Evolutionary conservation across 2,113 vertebrate species (phyloP).

Genomic region (Gnathonemus echidnorhynchus): DNA sequence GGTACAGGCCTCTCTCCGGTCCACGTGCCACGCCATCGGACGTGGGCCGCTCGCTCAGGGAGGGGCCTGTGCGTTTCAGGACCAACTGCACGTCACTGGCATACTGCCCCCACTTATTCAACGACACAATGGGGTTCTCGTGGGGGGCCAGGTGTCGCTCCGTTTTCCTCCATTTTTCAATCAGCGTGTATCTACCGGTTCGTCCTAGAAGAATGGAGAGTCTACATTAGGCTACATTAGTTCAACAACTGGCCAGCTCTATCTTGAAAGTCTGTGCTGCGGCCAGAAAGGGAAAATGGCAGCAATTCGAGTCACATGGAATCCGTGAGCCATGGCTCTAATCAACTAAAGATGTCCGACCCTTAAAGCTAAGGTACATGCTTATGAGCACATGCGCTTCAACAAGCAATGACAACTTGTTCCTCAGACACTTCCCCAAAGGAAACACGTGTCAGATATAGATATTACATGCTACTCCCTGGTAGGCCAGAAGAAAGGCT

Average conservation of each 20-base stretch:
- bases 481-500: neutral
- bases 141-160: conserved; percentile 87
- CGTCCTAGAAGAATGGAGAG: conserved; percentile 63
- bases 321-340: neutral
- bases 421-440: neutral
- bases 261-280: neutral
- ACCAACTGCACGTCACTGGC: conserved; percentile 93
- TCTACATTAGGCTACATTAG: neutral
- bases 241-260: neutral
- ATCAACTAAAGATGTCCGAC: neutral
- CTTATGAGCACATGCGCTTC: neutral
- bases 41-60: conserved; percentile 81
- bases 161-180: conserved; percentile 93
- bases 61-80: conserved; percentile 84
- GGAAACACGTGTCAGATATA: neutral
- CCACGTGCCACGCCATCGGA: conserved; percentile 76
- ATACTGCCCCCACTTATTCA: conserved; percentile 97
- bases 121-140: conserved; percentile 85
- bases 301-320: neutral
- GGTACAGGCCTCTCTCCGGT: conserved; percentile 82
- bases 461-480: neutral
- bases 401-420: neutral
- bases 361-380: neutral
- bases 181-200: conserved; percentile 87
- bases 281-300: neutral